These are phyloP conservation scores for Oophaga sylvatica DNA, from an alignment of 2,797 vertebrate genomes.

Conservation along the genomic window DNA sequence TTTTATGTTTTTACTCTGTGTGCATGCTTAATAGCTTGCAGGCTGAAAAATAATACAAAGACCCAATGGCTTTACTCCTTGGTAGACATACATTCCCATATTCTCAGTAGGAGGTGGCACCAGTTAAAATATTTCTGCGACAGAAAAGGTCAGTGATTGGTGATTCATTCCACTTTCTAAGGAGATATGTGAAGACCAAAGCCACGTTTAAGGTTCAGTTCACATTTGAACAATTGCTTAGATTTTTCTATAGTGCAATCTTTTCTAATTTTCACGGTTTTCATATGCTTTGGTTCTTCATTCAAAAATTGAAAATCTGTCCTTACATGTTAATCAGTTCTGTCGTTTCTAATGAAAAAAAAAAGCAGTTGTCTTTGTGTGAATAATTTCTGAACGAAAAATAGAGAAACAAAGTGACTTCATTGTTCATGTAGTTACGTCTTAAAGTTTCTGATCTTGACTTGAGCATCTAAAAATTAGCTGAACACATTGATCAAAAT, in stretches of 20 bases:
- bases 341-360: not conserved
- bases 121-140: conserved; percentile 35
- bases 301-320: not conserved
- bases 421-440: not conserved
- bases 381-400: not conserved
- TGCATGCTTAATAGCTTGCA: not conserved
- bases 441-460: not conserved
- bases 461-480: not conserved
- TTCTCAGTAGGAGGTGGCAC: conserved; percentile 52
- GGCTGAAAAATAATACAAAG: conserved; percentile 4
- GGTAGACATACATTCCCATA: conserved; percentile 35
- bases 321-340: not conserved
- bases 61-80: conserved; percentile 14
- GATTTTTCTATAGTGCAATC: not conserved
- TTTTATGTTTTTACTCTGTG: not conserved
- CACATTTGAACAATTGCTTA: not conserved
- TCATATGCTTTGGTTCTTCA: not conserved
- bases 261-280: not conserved
- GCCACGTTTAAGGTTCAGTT: not conserved
- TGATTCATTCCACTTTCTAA: conserved; percentile 29
- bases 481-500: not conserved
- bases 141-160: conserved; percentile 43
- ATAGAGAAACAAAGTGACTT: not conserved
- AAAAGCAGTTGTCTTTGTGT: not conserved
- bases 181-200: not conserved